phyloP scores from a whole-genome alignment of 2,113 vertebrate genomes.

The Nesoenas mayeri region DNA sequence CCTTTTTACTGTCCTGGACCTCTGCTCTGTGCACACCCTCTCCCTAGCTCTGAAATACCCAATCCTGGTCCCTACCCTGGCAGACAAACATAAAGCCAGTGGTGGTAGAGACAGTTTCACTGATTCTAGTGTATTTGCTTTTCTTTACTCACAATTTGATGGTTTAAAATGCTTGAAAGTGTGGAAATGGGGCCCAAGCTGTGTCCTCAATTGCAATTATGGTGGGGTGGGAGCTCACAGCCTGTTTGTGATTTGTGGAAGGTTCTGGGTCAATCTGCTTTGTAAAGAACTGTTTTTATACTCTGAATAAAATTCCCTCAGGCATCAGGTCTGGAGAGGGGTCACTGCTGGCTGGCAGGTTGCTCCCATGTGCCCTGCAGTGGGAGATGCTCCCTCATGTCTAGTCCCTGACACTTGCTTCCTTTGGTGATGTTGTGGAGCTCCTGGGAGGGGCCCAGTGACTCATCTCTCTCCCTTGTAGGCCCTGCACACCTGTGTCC shows the following conservation, averaged over 20 bases:
- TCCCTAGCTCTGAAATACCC: neutral
- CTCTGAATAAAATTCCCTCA: conserved; percentile 45
- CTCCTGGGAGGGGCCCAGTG: neutral
- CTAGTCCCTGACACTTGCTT: neutral
- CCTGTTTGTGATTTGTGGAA: neutral
- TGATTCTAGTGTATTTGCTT: neutral
- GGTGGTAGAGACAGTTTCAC: neutral
- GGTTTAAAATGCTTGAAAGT: neutral
- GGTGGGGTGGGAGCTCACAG: neutral
- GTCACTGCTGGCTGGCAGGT: neutral
- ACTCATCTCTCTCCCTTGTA: neutral
- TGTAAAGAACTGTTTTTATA: conserved; percentile 22
- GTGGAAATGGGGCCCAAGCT: neutral
- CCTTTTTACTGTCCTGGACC: conserved; percentile 4
- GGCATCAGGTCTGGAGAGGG: neutral
- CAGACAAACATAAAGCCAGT: neutral
- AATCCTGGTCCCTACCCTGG: neutral
- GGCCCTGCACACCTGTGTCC: accelerated
- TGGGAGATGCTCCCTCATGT: neutral
- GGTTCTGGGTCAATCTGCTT: neutral
- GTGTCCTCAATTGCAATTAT: neutral
- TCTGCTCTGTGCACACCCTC: neutral
- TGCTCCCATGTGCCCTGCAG: accelerated
- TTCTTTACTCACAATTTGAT: neutral
- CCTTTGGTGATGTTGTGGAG: neutral